Evolutionary conservation across 2,113 vertebrate genomes (phyloP).

Genomic region (Ochotona princeps): DNA sequence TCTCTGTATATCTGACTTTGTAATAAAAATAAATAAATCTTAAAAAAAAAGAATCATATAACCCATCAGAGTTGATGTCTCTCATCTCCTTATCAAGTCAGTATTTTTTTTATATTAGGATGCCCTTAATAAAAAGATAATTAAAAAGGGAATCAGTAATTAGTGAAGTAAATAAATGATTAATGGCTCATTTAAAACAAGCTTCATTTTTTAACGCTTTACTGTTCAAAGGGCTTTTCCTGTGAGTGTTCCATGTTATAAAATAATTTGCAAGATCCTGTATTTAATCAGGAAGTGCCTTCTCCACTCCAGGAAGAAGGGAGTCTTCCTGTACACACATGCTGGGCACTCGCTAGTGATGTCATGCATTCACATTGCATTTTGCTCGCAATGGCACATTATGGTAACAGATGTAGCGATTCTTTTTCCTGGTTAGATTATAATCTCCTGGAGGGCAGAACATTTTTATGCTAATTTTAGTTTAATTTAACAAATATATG

Average conservation of each 20-base stretch:
- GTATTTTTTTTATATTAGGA: not conserved
- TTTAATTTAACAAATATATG: not conserved
- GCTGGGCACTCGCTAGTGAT: not conserved
- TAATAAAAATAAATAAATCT: too few species aligned
- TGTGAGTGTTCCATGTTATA: not conserved
- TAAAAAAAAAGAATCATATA: too few species aligned
- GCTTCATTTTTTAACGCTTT: conserved; percentile 47
- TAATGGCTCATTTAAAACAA: conserved; percentile 61
- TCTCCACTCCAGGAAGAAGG: not conserved
- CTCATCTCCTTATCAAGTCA: not conserved
- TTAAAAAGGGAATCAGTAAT: conserved; percentile 67
- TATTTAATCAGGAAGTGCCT: accelerated
- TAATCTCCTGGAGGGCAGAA: not conserved
- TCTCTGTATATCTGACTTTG: too few species aligned
- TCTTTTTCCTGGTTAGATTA: not conserved
- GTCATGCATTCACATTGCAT: not conserved
- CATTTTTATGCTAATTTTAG: conserved; percentile 44
- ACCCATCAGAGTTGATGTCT: not conserved
- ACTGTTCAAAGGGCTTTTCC: not conserved
- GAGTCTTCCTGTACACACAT: not conserved
- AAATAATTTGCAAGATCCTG: not conserved
- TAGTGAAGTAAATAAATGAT: conserved; percentile 57
- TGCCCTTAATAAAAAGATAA: conserved; percentile 59
- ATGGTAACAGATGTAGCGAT: not conserved
- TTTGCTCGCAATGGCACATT: not conserved